Conservation (phyloP, 2,113 vertebrate genomes). For the Poeciliopsis occidentalis region DNA sequence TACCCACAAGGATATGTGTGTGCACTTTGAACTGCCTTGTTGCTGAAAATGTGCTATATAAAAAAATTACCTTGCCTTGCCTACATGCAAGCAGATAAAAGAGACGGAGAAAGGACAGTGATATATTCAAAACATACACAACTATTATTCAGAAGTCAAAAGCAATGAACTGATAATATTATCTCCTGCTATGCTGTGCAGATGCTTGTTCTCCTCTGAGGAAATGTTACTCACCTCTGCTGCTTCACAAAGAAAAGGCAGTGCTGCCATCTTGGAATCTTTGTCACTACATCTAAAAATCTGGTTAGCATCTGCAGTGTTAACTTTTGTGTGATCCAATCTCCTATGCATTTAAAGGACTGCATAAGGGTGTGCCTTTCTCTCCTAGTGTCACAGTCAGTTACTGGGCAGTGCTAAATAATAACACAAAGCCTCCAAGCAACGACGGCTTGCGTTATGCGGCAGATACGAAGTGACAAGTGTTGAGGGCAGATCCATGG, state of each 20-base stretch:
- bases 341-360: constrained; percentile 18
- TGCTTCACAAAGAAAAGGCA: not conserved
- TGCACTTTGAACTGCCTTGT: no score
- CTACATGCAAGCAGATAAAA: no score
- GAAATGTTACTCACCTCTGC: no score
- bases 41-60: no score
- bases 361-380: constrained; percentile 28
- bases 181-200: no score
- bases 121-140: no score
- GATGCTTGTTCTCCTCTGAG: no score
- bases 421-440: constrained; percentile 56
- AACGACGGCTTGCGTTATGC: constrained; percentile 35
- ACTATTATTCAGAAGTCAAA: no score
- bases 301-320: constrained; percentile 20
- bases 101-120: no score
- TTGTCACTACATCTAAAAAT: not conserved
- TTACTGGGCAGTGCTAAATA: constrained; percentile 65
- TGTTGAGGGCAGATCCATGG: constrained; percentile 59
- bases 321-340: constrained; percentile 16
- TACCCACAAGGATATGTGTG: no score
- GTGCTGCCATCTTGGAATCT: not conserved
- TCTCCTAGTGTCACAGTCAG: constrained; percentile 56
- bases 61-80: no score
- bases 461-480: constrained; percentile 68
- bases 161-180: no score